These are phyloP conservation scores for Zygogramma bicolorata DNA, from an alignment of 2,888 invertebrate genomes.

Conservation along the genomic window DNA sequence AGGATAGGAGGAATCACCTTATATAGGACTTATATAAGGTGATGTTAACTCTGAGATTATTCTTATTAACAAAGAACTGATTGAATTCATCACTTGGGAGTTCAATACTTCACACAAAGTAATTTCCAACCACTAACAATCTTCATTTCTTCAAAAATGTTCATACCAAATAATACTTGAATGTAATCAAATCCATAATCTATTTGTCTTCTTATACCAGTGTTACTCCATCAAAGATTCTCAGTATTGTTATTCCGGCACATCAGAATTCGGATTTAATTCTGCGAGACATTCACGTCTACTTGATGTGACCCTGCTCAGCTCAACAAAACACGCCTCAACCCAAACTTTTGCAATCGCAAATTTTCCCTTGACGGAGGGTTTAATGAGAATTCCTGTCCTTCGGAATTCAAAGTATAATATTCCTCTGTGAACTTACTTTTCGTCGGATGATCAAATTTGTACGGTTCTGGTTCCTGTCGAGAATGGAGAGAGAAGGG, in stretches of 20 bases:
- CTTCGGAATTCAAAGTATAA: slow-evolving; percentile 10
- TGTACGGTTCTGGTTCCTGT: background rate
- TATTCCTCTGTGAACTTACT: slow-evolving; percentile 3
- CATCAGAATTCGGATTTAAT: slow-evolving; percentile 2
- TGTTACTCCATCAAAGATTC: background rate
- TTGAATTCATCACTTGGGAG: too few relatives aligned
- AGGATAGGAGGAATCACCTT: too few relatives aligned
- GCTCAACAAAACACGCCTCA: slow-evolving; percentile 2
- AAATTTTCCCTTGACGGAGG: slow-evolving; percentile 7
- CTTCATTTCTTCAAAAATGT: too few relatives aligned
- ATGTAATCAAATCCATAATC: background rate
- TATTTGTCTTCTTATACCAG: background rate
- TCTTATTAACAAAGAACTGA: too few relatives aligned
- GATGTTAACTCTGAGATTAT: too few relatives aligned
- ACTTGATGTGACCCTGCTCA: background rate
- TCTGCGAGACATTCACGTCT: slow-evolving; percentile 9
- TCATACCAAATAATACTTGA: too few relatives aligned
- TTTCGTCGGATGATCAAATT: background rate
- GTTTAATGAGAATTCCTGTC: slow-evolving; percentile 19
- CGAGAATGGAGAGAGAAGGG: background rate
- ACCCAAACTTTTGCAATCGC: slow-evolving; percentile 15
- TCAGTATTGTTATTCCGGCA: background rate
- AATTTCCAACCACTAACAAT: too few relatives aligned
- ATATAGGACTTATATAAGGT: too few relatives aligned
- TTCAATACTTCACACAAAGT: too few relatives aligned